A percentile compares a stretch with the other conserved stretches of the same genome.
Evolutionary conservation across 2,888 invertebrate genomes (phyloP).

Genomic region (Junonia oenone): DNA sequence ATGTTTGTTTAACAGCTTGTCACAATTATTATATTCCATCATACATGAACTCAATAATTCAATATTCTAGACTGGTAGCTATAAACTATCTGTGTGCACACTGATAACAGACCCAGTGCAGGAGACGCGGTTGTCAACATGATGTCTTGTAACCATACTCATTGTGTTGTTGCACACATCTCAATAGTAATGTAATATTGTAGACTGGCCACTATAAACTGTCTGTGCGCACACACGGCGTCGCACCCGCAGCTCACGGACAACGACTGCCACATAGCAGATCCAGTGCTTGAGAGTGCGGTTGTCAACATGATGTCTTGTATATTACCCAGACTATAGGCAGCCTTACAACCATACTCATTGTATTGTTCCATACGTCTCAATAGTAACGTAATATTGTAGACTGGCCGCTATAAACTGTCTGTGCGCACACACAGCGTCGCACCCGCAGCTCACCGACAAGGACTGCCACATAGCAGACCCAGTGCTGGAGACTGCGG

Average conservation of each 20-base stretch:
- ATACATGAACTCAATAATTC: background rate
- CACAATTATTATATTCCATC: no score
- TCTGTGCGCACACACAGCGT: slow-evolving; percentile 82
- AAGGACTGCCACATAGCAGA: slow-evolving; percentile 79
- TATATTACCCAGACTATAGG: no score
- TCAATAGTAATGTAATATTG: slow-evolving; percentile 7
- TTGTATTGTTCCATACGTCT: no score
- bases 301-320: slow-evolving; percentile 80
- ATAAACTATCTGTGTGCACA: slow-evolving; percentile 81
- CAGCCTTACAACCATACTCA: no score
- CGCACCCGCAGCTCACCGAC: no score
- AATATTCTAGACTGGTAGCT: slow-evolving; percentile 48
- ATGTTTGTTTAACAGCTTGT: no score
- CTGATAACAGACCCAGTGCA: slow-evolving; percentile 64
- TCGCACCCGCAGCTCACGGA: no score
- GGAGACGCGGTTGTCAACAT: slow-evolving; percentile 74
- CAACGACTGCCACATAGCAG: no score
- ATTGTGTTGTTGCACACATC: no score
- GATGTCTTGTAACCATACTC: slow-evolving; percentile 81
- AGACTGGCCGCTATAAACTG: slow-evolving; percentile 71
- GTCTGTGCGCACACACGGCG: slow-evolving; percentile 82
- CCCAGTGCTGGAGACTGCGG: slow-evolving; percentile 47
- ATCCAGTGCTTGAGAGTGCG: slow-evolving; percentile 53
- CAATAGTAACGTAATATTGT: slow-evolving; percentile 16
- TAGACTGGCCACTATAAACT: slow-evolving; percentile 66